phyloP scores from a whole-genome alignment of 2,888 invertebrate genomes.

The Melanostoma scalare region DNA sequence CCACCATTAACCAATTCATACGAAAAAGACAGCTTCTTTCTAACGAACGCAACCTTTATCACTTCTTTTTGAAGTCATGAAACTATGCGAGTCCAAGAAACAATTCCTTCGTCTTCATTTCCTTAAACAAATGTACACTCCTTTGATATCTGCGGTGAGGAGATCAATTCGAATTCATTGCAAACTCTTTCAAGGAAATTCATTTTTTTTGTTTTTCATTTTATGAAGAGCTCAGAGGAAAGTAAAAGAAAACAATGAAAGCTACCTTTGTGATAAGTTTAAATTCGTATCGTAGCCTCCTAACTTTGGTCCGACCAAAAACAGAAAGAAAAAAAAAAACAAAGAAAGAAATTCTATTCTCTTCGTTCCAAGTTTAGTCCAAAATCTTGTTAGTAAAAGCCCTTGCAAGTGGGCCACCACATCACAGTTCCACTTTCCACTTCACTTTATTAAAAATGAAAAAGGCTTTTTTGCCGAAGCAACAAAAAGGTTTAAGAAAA shows the following conservation, averaged over 20 bases:
- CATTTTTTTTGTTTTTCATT: not conserved
- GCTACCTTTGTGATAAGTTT: slow-evolving; percentile 40
- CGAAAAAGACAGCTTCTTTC: too few species aligned
- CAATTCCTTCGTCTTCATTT: too few species aligned
- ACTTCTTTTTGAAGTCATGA: too few species aligned
- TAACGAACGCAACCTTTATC: too few species aligned
- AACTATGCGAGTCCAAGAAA: too few species aligned
- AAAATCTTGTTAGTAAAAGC: slow-evolving; percentile 23
- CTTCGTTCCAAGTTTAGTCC: slow-evolving; percentile 31
- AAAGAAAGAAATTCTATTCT: slow-evolving; percentile 38
- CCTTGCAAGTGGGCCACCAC: slow-evolving; percentile 33
- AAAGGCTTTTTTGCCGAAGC: slow-evolving; percentile 36
- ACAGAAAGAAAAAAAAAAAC: slow-evolving; percentile 45
- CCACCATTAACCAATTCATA: too few species aligned
- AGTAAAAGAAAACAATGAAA: slow-evolving; percentile 19
- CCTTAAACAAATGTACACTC: too few species aligned
- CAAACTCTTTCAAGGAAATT: not conserved
- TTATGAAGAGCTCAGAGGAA: not conserved
- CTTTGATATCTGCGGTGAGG: too few species aligned
- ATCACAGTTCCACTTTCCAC: slow-evolving; percentile 50
- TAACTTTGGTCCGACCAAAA: slow-evolving; percentile 29
- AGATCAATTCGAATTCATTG: not conserved
- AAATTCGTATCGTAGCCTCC: slow-evolving; percentile 31
- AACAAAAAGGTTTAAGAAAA: not conserved
- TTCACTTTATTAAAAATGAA: slow-evolving; percentile 63